Conservation (phyloP, 1,140 invertebrate genomes). For the Thaumatotibia leucotreta region DNA sequence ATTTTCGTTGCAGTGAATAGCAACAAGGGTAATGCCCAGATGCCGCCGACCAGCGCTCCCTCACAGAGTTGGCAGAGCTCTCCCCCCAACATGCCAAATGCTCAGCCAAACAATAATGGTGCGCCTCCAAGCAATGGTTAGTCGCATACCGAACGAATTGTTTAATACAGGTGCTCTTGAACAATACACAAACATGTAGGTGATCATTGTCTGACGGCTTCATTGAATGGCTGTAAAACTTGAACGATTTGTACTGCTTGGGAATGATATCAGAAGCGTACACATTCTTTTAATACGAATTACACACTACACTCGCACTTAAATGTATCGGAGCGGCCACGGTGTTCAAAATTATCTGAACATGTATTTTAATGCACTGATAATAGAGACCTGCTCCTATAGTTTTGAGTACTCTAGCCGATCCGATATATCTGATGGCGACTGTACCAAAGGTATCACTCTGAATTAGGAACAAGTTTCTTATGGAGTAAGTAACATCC, state of each 20-base stretch:
- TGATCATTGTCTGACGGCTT: neutral
- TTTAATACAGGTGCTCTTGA: neutral
- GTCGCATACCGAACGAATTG: conserved; percentile 13
- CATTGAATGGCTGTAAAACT: neutral
- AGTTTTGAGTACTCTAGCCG: too few relatives aligned
- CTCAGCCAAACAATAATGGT: conserved; percentile 67
- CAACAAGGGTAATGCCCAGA: conserved; percentile 63
- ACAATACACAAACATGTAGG: neutral
- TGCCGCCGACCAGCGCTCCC: conserved; percentile 60
- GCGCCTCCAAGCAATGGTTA: conserved; percentile 63
- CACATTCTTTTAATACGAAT: too few relatives aligned
- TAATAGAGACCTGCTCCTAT: too few relatives aligned
- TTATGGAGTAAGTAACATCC: too few relatives aligned
- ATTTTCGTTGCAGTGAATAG: conserved; percentile 54
- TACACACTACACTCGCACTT: too few relatives aligned
- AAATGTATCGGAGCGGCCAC: too few relatives aligned
- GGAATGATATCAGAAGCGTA: neutral
- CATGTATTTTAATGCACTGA: too few relatives aligned
- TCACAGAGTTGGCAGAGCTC: conserved; percentile 63
- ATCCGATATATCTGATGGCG: too few relatives aligned
- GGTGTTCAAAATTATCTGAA: too few relatives aligned
- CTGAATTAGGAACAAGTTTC: too few relatives aligned
- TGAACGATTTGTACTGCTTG: neutral
- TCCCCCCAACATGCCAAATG: conserved; percentile 63
- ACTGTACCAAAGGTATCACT: too few relatives aligned